phyloP scores from a whole-genome alignment of 2,888 invertebrate species.

The Campoplex nolae region DNA sequence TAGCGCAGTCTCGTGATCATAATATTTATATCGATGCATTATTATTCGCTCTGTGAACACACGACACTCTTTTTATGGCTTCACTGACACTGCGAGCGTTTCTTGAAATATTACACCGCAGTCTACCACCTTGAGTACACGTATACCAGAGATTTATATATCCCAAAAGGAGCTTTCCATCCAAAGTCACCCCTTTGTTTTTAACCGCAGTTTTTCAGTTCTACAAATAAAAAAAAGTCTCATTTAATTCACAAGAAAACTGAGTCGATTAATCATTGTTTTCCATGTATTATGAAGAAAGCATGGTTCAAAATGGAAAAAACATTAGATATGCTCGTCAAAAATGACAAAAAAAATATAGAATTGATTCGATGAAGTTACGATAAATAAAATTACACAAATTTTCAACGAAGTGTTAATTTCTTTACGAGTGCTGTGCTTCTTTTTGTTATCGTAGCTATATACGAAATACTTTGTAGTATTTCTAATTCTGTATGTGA shows the following conservation, averaged over 20 bases:
- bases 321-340: not conserved
- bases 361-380: not conserved
- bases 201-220: not conserved
- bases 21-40: slow-evolving; percentile 54
- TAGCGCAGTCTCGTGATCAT: slow-evolving; percentile 46
- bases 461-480: slow-evolving; percentile 1
- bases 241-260: not conserved
- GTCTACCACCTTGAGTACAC: not conserved
- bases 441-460: not conserved
- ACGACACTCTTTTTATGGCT: slow-evolving; percentile 25
- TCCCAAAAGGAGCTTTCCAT: not conserved
- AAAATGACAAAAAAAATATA: not conserved
- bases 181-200: not conserved
- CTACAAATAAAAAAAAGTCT: not conserved
- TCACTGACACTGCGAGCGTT: slow-evolving; percentile 13
- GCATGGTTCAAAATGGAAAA: not conserved
- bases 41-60: slow-evolving; percentile 16
- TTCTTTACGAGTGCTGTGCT: not conserved
- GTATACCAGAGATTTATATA: not conserved
- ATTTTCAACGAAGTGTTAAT: not conserved
- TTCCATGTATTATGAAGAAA: not conserved
- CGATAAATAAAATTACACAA: not conserved
- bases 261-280: not conserved
- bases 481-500: slow-evolving; percentile 27
- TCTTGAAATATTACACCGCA: slow-evolving; percentile 1